Percentiles rank a stretch among this genome's conserved stretches.
Conservation (phyloP, 2,888 invertebrate species). For the Bombylius major region DNA sequence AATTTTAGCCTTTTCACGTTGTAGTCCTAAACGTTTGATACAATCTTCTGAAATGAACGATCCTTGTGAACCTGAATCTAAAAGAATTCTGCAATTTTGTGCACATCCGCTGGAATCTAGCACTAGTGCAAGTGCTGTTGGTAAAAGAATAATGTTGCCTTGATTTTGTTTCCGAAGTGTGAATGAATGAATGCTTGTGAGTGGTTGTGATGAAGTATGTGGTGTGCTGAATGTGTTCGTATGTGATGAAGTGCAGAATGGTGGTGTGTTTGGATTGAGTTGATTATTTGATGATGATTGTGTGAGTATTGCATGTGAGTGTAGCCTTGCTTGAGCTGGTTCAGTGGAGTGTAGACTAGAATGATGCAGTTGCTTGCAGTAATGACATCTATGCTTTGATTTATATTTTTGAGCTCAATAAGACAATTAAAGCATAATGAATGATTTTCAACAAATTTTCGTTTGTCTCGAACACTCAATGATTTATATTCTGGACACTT, state of each 20-base stretch:
- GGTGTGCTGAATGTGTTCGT: no score
- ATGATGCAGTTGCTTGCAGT: neutral
- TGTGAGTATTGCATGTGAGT: neutral
- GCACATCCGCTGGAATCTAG: neutral
- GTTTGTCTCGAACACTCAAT: neutral
- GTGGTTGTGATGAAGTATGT: no score
- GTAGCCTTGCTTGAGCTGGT: neutral
- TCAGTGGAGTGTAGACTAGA: neutral
- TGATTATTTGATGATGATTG: neutral
- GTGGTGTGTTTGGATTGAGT: neutral
- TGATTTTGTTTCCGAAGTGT: no score
- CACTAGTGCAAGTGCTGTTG: neutral
- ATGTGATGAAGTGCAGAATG: neutral
- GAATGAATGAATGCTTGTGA: no score
- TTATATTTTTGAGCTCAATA: neutral
- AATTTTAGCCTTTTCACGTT: neutral
- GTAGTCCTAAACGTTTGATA: neutral
- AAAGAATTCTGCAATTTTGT: neutral
- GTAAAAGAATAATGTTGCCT: no score
- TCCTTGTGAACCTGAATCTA: neutral
- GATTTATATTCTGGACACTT: neutral
- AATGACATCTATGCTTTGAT: neutral
- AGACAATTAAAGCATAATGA: conserved; percentile 3
- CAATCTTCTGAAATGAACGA: neutral
- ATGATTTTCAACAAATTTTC: neutral